Evolutionary conservation across 2,888 invertebrate genomes (phyloP), one percentile per base, ranked within the genome.

Genomic region (Polyploca ridens): DNA sequence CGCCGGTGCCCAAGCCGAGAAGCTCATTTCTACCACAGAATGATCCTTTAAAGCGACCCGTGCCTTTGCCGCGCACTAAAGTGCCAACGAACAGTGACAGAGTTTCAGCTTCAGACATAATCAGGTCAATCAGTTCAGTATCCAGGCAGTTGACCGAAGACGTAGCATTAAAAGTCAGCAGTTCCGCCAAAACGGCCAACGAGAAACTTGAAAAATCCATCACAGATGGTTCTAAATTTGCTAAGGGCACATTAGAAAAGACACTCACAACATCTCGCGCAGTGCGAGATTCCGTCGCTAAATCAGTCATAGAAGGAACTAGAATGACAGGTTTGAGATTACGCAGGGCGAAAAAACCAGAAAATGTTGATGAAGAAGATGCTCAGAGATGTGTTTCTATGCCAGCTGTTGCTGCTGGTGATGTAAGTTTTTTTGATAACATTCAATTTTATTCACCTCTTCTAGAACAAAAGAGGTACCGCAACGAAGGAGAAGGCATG

Each of bases 371-470:
- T 57, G 80, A 82, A 33, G 69, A 65, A 10, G 84, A 87, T 16
- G 74, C 84, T 38, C 91, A 92, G 49, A 88, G 95, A 68, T 94
- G 95, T 81, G 91, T 94, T 1, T 95, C 95, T 0, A 90, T 95
- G 93, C 95, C 95, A 11, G 89, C 86, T 27, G 92, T 90, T 58
- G 94, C 95, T 11, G 88, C 86, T 27, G 92, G 90, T 54, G 94
- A 95, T 76, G 91, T 95, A 7, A 93, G 94, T 78, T 88, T 96
- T 13, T 96, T 97, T 90, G 95, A 95, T 75, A 95, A 95, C 59
- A 95, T 96, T 69, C 95, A 95, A 69, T 96, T 96, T 77, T 95
- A 95, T 72, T 96, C 96, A 16, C 96, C 96, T 3, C 84, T 95
- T 62, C 77, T 90, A 54, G 90, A 91, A 75, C 94, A 93, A 71